These are phyloP conservation scores for Anguilla marmorata DNA, from an alignment of 2,797 vertebrate species.

Conservation along the genomic window DNA sequence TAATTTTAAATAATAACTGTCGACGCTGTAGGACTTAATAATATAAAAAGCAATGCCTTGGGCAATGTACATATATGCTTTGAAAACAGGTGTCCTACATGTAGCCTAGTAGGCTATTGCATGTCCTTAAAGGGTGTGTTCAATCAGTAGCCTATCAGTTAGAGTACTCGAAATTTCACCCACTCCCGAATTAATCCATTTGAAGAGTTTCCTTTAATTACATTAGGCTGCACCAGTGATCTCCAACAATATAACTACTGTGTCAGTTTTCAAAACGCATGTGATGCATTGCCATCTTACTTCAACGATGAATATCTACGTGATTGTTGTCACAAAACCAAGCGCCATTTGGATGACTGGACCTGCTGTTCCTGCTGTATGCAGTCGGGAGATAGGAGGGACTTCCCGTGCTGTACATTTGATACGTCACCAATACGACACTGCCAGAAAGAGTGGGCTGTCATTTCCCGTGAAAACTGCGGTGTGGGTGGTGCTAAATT, in stretches of 20 bases:
- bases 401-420: slow-evolving; percentile 58
- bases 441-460: slow-evolving; percentile 60
- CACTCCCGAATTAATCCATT: background rate
- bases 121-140: too few relatives aligned
- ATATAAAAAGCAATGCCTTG: too few relatives aligned
- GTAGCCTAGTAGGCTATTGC: too few relatives aligned
- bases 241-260: background rate
- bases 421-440: slow-evolving; percentile 46
- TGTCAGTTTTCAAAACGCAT: background rate
- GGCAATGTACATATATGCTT: too few relatives aligned
- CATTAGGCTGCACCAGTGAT: background rate
- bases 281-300: background rate
- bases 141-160: too few relatives aligned
- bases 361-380: background rate
- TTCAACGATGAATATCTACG: background rate
- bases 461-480: slow-evolving; percentile 61
- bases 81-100: too few relatives aligned
- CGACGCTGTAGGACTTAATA: too few relatives aligned
- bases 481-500: background rate
- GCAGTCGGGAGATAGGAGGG: slow-evolving; percentile 49
- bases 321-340: background rate
- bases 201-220: background rate
- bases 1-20: too few relatives aligned
- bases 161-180: too few relatives aligned
- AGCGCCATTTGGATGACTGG: background rate